These are phyloP conservation scores for Polylopha cassiicola DNA, from an alignment of 2,888 invertebrate genomes.

Conservation along the genomic window DNA sequence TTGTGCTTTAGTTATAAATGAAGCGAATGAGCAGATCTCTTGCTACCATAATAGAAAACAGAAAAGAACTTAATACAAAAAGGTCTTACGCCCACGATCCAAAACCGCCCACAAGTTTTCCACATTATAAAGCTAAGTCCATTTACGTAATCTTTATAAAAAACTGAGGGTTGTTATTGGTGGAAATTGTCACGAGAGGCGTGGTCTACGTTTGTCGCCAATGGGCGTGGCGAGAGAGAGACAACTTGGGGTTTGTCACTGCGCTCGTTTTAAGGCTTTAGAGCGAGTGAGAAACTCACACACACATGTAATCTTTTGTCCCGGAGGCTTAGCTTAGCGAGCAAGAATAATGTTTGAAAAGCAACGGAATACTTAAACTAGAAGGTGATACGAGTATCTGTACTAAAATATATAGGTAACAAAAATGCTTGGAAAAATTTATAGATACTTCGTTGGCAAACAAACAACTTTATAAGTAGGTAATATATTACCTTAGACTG, in stretches of 20 bases:
- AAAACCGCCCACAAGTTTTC: slow-evolving; percentile 7
- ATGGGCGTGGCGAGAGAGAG: slow-evolving; percentile 63
- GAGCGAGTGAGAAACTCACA: slow-evolving; percentile 13
- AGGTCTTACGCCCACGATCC: background rate
- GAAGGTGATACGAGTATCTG: too few species aligned
- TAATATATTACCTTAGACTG: too few species aligned
- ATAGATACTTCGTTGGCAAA: too few species aligned
- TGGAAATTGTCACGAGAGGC: slow-evolving; percentile 69
- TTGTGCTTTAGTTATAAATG: too few species aligned
- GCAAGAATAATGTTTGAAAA: too few species aligned
- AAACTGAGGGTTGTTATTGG: slow-evolving; percentile 49
- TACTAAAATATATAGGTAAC: too few species aligned
- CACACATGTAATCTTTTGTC: slow-evolving; percentile 8
- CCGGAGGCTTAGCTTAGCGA: background rate
- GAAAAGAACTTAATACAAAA: background rate
- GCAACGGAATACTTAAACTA: too few species aligned
- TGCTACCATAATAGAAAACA: too few species aligned
- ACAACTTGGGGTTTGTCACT: slow-evolving; percentile 60
- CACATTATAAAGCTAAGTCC: background rate
- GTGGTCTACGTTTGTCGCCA: slow-evolving; percentile 69
- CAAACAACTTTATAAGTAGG: too few species aligned
- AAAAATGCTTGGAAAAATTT: too few species aligned
- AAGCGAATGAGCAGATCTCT: too few species aligned
- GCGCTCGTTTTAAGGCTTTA: slow-evolving; percentile 46
- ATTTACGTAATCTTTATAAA: slow-evolving; percentile 40